Percentiles rank a stretch among this genome's conserved stretches.
These are phyloP conservation scores for Drosophila yakuba DNA, from an alignment of 1,140 invertebrate genomes.

Conservation along the genomic window DNA sequence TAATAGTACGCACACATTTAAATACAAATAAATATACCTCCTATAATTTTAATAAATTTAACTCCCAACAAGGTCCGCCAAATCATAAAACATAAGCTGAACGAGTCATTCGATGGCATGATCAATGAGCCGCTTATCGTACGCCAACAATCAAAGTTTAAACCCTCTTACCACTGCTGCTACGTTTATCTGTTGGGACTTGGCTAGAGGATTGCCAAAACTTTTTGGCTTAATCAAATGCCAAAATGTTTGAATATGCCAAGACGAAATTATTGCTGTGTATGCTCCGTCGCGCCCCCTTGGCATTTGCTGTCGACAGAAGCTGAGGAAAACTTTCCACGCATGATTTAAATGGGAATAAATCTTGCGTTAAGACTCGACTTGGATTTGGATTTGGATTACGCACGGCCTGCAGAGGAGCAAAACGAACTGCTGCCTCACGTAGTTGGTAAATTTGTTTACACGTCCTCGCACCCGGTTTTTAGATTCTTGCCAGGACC, in stretches of 20 bases:
- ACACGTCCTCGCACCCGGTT: constrained; percentile 59
- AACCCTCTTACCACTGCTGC: constrained; percentile 14
- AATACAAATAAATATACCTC: too few relatives aligned
- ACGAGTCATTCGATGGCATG: not conserved
- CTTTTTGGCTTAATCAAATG: constrained; percentile 74
- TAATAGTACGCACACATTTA: too few relatives aligned
- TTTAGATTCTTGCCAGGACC: constrained; percentile 28
- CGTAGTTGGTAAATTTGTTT: constrained; percentile 81
- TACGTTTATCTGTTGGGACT: constrained; percentile 17
- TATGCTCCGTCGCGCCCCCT: constrained; percentile 1
- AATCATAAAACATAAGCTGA: too few relatives aligned
- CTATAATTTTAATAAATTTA: too few relatives aligned
- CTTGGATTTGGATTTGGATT: constrained; percentile 68
- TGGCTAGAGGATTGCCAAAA: constrained; percentile 52
- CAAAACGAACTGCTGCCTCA: constrained; percentile 65
- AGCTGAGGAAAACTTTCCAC: constrained; percentile 70
- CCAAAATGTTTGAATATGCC: constrained; percentile 79
- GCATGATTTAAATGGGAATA: constrained; percentile 82
- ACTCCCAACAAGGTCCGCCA: too few relatives aligned
- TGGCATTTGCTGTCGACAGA: constrained; percentile 58
- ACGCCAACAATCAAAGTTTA: constrained; percentile 47
- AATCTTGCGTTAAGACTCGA: constrained; percentile 79
- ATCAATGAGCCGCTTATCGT: constrained; percentile 36
- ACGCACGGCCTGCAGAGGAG: constrained; percentile 7
- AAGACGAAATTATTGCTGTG: constrained; percentile 68